Percentiles rank a stretch among this genome's conserved stretches.
phyloP scores from a whole-genome alignment of 2,888 invertebrate species.

The Harpagoxenus sublaevis region DNA sequence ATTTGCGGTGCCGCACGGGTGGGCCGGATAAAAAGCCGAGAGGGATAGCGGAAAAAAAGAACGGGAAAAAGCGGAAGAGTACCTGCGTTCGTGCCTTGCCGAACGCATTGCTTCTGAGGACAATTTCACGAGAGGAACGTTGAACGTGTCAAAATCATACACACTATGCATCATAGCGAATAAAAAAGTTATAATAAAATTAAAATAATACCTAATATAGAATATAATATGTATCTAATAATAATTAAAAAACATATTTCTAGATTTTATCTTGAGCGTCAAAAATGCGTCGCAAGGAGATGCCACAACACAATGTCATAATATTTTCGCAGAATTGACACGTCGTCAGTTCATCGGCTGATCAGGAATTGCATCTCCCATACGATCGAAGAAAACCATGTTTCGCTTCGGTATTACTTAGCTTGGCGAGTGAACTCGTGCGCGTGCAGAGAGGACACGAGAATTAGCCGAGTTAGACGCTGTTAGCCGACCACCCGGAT shows the following conservation, averaged over 20 bases:
- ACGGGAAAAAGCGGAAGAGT: conserved; percentile 31
- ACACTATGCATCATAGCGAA: neutral
- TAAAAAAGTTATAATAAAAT: neutral
- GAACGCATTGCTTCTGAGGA: conserved; percentile 23
- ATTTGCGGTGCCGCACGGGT: conserved; percentile 75
- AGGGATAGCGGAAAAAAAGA: conserved; percentile 41
- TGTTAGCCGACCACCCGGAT: conserved; percentile 78
- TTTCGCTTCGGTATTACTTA: conserved; percentile 13
- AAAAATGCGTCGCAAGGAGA: neutral
- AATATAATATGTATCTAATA: neutral
- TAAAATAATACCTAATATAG: neutral
- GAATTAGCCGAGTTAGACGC: conserved; percentile 79
- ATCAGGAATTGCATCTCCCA: neutral
- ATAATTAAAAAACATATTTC: neutral
- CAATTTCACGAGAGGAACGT: conserved; percentile 13
- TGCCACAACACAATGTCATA: neutral
- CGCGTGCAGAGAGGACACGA: conserved; percentile 61
- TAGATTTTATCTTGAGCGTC: neutral
- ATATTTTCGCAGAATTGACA: neutral
- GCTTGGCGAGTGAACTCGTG: conserved; percentile 23
- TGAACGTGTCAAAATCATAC: neutral
- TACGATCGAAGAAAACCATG: neutral
- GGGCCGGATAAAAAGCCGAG: conserved; percentile 69
- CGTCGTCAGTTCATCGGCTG: neutral
- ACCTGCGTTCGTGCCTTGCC: conserved; percentile 32